phyloP scores from a whole-genome alignment of 2,888 invertebrate species.

The Cantharis lateralis region DNA sequence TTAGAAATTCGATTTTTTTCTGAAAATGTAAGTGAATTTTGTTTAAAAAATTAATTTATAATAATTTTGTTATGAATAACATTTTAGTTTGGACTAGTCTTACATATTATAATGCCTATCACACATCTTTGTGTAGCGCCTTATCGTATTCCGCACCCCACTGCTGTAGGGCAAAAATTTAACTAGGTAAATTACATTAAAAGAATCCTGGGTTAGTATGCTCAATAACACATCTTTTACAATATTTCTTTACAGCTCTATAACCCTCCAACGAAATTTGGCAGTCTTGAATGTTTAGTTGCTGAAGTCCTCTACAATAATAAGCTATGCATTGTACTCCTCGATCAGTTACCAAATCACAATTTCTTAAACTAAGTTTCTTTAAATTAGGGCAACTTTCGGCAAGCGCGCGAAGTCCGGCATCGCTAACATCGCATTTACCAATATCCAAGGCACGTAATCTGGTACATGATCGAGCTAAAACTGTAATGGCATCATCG shows the following conservation, averaged over 20 bases:
- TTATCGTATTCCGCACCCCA: neutral
- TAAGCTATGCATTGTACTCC: conserved; percentile 88
- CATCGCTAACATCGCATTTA: conserved; percentile 92
- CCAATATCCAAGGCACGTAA: conserved; percentile 88
- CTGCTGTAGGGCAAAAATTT: neutral
- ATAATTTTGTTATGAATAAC: neutral
- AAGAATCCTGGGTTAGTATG: conserved; percentile 95
- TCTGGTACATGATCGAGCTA: conserved; percentile 84
- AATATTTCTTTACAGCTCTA: conserved; percentile 88
- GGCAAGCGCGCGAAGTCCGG: conserved; percentile 82
- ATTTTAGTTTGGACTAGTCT: neutral
- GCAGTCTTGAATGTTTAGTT: conserved; percentile 92
- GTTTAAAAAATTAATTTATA: neutral
- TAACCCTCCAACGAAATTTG: conserved; percentile 88
- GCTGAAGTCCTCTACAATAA: conserved; percentile 86
- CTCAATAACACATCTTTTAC: conserved; percentile 90
- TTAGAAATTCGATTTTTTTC: neutral
- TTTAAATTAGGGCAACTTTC: conserved; percentile 89
- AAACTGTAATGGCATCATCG: conserved; percentile 87
- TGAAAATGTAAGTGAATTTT: neutral
- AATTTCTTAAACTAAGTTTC: conserved; percentile 86
- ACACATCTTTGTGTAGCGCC: neutral
- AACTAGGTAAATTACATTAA: conserved; percentile 49
- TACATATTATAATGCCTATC: neutral
- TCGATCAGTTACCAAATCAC: conserved; percentile 88